Percentiles rank a stretch among this genome's conserved stretches.
These are phyloP conservation scores for Otolemur garnettii DNA, from an alignment of 2,113 vertebrate genomes.

Conservation along the genomic window DNA sequence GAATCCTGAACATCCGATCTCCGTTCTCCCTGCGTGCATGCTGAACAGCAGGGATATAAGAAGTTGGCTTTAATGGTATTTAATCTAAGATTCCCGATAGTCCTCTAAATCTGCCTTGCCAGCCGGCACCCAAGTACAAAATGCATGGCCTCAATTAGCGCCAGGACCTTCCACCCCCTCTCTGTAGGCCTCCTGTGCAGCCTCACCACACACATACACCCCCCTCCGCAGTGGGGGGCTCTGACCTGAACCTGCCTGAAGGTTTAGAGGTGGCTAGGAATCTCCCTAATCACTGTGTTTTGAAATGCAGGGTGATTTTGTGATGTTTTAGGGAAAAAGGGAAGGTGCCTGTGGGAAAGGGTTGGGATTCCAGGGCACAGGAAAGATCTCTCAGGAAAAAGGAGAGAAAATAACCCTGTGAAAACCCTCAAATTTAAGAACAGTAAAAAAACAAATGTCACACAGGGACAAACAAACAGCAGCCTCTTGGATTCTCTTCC, in stretches of 20 bases:
- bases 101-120: constrained; percentile 85
- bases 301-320: neutral
- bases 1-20: constrained; percentile 85
- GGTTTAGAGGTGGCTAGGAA: neutral
- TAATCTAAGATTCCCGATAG: constrained; percentile 85
- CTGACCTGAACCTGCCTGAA: neutral
- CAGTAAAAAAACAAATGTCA: constrained; percentile 51
- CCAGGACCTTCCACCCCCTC: constrained; percentile 69
- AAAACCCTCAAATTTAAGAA: constrained; percentile 60
- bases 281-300: neutral
- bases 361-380: neutral
- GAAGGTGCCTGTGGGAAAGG: neutral
- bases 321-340: neutral
- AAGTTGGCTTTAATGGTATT: constrained; percentile 86
- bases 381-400: constrained; percentile 32
- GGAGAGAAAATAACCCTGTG: neutral
- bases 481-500: neutral
- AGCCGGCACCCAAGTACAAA: constrained; percentile 82
- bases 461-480: constrained; percentile 47
- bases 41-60: constrained; percentile 86
- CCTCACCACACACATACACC: neutral
- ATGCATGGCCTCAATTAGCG: constrained; percentile 83
- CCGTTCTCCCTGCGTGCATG: constrained; percentile 72
- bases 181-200: constrained; percentile 69
- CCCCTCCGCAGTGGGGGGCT: neutral